Conservation (phyloP, 2,113 vertebrate genomes). For the Manacus vitellinus region DNA sequence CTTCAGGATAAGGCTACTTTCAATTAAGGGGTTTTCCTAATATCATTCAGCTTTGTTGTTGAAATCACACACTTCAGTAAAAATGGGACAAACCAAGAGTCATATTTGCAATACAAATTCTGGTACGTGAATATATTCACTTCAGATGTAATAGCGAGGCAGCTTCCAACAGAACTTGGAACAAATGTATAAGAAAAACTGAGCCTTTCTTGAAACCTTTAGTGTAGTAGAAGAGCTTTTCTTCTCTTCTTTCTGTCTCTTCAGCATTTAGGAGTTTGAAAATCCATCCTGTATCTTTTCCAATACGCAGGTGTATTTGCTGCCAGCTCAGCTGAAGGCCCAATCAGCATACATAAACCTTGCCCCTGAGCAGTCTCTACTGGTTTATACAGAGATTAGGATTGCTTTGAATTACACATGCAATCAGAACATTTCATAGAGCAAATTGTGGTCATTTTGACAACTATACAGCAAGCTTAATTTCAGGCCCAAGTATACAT, state of each 20-base stretch:
- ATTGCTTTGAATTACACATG: constrained; percentile 77
- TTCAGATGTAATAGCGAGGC: not conserved
- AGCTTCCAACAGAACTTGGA: constrained; percentile 1
- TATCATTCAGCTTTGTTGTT: not conserved
- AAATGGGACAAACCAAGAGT: not conserved
- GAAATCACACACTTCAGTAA: not conserved
- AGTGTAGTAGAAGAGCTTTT: not conserved
- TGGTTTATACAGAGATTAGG: constrained; percentile 54
- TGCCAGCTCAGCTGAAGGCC: constrained; percentile 31
- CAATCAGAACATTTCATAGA: constrained; percentile 81
- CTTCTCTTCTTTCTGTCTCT: not conserved
- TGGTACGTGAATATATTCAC: not conserved
- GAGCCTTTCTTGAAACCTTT: not conserved
- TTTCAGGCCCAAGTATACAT: constrained; percentile 69
- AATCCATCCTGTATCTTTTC: not conserved
- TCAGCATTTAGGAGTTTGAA: not conserved
- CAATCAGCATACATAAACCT: constrained; percentile 78
- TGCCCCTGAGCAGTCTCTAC: constrained; percentile 49
- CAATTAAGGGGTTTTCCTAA: not conserved
- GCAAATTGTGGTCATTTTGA: constrained; percentile 84
- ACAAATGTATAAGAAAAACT: not conserved
- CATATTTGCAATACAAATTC: not conserved
- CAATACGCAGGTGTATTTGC: constrained; percentile 33
- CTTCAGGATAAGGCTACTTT: not conserved
- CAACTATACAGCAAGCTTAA: constrained; percentile 72